Conservation (phyloP, 2,113 vertebrate genomes). For the Aptenodytes patagonicus region DNA sequence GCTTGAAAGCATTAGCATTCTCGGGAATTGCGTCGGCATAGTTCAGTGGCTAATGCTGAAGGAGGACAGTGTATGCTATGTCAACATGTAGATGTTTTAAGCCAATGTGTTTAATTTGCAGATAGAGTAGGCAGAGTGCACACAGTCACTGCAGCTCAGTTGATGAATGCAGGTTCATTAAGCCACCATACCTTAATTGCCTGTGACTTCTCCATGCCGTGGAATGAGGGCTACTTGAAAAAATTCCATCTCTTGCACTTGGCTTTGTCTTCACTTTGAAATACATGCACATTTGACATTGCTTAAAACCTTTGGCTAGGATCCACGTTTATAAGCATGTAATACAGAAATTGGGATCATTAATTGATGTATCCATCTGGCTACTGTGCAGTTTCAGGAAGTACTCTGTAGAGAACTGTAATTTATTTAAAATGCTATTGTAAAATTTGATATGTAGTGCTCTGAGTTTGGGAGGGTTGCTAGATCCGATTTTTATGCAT, state of each 20-base stretch:
- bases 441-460: not conserved
- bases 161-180: not conserved
- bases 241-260: not conserved
- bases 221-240: not conserved
- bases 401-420: not conserved
- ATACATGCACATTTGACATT: not conserved
- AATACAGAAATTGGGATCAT: not conserved
- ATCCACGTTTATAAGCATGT: not conserved
- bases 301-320: not conserved
- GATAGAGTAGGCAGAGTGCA: not conserved
- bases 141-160: not conserved
- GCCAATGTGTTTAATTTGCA: not conserved
- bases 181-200: not conserved
- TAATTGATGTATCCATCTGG: not conserved
- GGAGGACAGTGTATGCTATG: not conserved
- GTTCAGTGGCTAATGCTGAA: not conserved
- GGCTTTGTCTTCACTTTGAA: not conserved
- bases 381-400: not conserved
- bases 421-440: not conserved
- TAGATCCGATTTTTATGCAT: not conserved
- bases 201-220: not conserved
- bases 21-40: fast-evolving
- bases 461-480: not conserved
- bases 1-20: not conserved
- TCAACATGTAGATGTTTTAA: not conserved